Evolutionary conservation across 2,797 vertebrate species (phyloP).

Genomic region (Pipistrellus kuhlii): DNA sequence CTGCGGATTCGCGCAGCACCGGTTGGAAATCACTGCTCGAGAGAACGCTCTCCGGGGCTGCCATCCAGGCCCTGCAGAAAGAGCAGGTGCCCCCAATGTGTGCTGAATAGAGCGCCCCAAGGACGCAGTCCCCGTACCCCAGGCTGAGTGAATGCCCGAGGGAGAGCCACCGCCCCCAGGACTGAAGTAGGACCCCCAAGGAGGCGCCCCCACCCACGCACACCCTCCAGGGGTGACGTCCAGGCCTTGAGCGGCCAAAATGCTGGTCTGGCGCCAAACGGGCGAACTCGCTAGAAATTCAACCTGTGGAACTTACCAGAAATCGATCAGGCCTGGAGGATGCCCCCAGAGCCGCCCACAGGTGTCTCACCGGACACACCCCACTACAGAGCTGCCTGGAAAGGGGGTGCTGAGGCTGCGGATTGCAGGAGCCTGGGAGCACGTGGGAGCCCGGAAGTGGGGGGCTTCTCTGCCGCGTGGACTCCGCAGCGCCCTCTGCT

Average conservation of each 20-base stretch:
- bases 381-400: neutral
- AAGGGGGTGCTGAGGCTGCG: rapidly evolving
- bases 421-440: rapidly evolving
- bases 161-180: no score
- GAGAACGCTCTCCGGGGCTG: neutral
- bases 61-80: rapidly evolving
- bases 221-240: rapidly evolving
- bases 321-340: neutral
- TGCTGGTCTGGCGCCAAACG: neutral
- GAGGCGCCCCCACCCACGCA: no score
- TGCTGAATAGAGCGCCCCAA: neutral
- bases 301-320: neutral
- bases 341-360: neutral
- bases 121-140: no score
- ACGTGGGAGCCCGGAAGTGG: neutral
- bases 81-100: rapidly evolving
- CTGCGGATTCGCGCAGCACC: neutral
- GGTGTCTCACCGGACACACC: neutral
- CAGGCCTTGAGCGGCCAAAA: neutral
- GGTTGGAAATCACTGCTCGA: rapidly evolving
- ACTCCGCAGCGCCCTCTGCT: neutral
- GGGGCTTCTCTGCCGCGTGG: rapidly evolving
- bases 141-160: no score
- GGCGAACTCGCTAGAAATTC: neutral
- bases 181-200: neutral